Evolutionary conservation across 2,888 invertebrate species (phyloP).

Genomic region (Aelia acuminata): DNA sequence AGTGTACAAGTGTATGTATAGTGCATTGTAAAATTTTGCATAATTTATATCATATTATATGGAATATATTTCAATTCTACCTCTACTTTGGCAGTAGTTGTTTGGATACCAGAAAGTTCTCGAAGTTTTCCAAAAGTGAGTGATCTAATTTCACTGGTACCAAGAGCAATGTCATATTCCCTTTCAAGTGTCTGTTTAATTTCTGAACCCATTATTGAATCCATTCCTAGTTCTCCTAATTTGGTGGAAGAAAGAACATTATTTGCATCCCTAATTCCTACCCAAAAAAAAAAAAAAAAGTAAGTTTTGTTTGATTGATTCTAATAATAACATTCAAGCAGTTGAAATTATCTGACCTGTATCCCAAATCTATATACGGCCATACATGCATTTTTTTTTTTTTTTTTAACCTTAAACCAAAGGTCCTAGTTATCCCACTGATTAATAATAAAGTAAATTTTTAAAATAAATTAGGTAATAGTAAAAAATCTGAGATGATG

Average conservation of each 20-base stretch:
- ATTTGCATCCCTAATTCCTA: conserved; percentile 87
- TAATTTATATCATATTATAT: neutral
- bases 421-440: no score
- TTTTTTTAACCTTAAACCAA: no score
- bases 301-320: no score
- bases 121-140: conserved; percentile 84
- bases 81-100: neutral
- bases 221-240: conserved; percentile 96
- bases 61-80: neutral
- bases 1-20: neutral
- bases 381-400: no score
- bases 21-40: neutral
- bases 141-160: conserved; percentile 90
- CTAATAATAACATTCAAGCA: no score
- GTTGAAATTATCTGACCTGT: no score
- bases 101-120: conserved; percentile 56
- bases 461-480: no score
- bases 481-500: no score
- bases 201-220: conserved; percentile 98
- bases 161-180: conserved; percentile 90
- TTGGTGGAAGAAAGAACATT: conserved; percentile 83
- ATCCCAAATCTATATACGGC: no score
- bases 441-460: no score
- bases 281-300: conserved; percentile 45
- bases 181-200: conserved; percentile 96